Conservation (phyloP, 2,888 invertebrate genomes). For the Hyalella azteca region DNA sequence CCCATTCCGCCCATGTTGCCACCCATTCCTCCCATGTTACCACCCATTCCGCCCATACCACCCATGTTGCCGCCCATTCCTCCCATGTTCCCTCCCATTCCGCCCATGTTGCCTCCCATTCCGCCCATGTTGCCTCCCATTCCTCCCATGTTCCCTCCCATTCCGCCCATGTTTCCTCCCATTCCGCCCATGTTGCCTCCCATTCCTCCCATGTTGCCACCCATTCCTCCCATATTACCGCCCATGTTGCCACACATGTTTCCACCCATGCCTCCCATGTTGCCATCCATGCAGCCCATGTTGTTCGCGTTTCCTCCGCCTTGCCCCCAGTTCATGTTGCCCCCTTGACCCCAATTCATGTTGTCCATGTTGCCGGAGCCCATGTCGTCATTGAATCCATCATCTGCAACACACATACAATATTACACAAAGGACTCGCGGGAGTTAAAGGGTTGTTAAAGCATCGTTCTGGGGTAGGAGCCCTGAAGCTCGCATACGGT, state of each 20-base stretch:
- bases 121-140: conserved; percentile 13
- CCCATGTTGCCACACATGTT: background rate
- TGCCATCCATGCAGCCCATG: conserved; percentile 63
- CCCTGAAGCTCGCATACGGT: no score
- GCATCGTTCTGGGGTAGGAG: no score
- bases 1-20: conserved; percentile 25
- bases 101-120: conserved; percentile 3
- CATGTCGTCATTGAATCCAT: conserved; percentile 9
- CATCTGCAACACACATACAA: conserved; percentile 10
- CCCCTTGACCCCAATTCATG: conserved; percentile 1
- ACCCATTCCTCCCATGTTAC: conserved; percentile 1
- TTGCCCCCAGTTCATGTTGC: background rate
- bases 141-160: conserved; percentile 22
- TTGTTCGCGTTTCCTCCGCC: no score
- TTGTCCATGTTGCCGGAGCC: background rate
- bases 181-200: conserved; percentile 53
- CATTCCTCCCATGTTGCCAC: conserved; percentile 1
- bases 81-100: conserved; percentile 53
- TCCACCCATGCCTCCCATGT: conserved; percentile 60
- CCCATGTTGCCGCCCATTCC: conserved; percentile 50
- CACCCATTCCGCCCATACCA: background rate
- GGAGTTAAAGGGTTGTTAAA: no score
- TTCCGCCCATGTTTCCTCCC: conserved; percentile 53
- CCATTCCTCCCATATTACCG: background rate
- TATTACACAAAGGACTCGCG: no score